Percentiles rank a stretch among this genome's conserved stretches.
These are phyloP conservation scores for Probosciger aterrimus DNA, from an alignment of 2,113 vertebrate species.

Conservation along the genomic window DNA sequence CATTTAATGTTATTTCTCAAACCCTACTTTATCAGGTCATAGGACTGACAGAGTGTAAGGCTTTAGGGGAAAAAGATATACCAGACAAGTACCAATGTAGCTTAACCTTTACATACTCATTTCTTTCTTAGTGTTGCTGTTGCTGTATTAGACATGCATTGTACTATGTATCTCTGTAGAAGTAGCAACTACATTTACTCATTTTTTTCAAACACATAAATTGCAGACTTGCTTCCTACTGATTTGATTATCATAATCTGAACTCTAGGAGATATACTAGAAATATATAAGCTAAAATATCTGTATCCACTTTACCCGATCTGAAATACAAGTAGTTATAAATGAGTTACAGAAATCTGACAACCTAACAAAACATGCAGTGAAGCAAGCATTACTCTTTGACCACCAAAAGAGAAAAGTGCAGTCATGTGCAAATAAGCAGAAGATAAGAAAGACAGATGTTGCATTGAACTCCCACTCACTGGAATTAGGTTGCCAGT, in stretches of 20 bases:
- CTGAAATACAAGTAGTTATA: neutral
- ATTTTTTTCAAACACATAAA: neutral
- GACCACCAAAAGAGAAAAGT: constrained; percentile 16
- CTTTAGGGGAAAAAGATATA: neutral
- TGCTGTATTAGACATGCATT: neutral
- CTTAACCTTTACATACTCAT: neutral
- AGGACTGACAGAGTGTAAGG: neutral
- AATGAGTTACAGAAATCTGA: constrained; percentile 44
- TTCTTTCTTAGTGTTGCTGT: neutral
- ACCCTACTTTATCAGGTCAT: neutral
- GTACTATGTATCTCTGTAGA: neutral
- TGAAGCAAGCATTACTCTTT: constrained; percentile 2
- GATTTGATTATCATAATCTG: neutral
- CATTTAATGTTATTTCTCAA: neutral
- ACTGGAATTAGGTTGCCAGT: neutral
- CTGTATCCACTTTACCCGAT: neutral
- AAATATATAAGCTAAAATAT: neutral
- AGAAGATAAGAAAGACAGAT: constrained; percentile 55
- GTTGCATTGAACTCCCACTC: neutral
- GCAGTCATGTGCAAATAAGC: neutral
- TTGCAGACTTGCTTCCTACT: neutral
- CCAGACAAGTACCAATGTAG: neutral
- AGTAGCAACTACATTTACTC: neutral
- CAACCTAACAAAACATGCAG: constrained; percentile 1
- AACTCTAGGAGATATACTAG: neutral